These are phyloP conservation scores for Deroplatys truncata DNA, from an alignment of 2,888 invertebrate genomes.

Conservation along the genomic window DNA sequence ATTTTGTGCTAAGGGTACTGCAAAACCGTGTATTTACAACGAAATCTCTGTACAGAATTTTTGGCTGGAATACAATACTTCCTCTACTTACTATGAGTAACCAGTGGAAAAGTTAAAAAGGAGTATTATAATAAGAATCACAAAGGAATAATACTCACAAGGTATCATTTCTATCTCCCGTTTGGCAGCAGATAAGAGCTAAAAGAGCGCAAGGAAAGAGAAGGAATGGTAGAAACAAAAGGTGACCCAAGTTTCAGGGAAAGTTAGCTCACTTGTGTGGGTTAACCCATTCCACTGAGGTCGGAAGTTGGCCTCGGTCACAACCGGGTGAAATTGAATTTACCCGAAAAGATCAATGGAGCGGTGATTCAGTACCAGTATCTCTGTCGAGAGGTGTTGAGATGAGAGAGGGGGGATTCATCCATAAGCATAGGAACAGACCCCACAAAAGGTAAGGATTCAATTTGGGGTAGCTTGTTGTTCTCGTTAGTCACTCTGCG, in stretches of 20 bases:
- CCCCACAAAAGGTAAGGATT: not conserved
- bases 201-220: not conserved
- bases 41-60: too few relatives aligned
- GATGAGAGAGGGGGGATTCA: not conserved
- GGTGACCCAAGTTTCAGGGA: not conserved
- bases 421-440: not conserved
- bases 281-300: not conserved
- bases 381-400: not conserved
- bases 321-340: conserved; percentile 5
- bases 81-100: too few relatives aligned
- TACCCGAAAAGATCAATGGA: conserved; percentile 6
- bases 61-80: too few relatives aligned
- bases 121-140: too few relatives aligned
- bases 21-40: too few relatives aligned
- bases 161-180: not conserved
- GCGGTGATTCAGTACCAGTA: not conserved
- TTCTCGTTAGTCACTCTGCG: not conserved
- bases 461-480: not conserved
- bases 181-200: not conserved
- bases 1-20: too few relatives aligned
- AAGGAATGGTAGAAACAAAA: not conserved
- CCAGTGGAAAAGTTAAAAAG: too few relatives aligned
- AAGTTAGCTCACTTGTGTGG: not conserved
- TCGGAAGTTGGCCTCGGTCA: not conserved
- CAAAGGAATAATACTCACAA: too few relatives aligned